Evolutionary conservation across 1,140 invertebrate species (phyloP).

Genomic region (Drosophila parvula): DNA sequence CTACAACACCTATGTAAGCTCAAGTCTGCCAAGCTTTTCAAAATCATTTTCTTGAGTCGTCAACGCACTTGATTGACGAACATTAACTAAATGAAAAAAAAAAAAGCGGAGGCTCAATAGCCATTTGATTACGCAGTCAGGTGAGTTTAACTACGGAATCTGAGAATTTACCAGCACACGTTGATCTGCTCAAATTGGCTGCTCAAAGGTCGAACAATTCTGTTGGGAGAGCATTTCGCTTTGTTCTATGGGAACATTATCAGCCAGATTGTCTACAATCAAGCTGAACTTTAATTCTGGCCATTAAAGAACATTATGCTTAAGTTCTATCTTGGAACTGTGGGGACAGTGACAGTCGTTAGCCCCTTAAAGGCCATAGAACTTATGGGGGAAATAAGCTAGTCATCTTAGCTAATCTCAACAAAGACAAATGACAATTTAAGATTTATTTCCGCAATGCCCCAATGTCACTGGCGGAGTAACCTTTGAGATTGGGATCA

Average conservation of each 20-base stretch:
- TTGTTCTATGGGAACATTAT: conserved; percentile 29
- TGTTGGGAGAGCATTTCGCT: conserved; percentile 7
- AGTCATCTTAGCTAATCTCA: conserved; percentile 30
- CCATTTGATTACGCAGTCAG: conserved; percentile 32
- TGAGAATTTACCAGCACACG: conserved; percentile 9
- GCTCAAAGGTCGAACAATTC: conserved; percentile 65
- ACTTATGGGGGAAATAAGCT: conserved; percentile 42
- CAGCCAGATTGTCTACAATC: conserved; percentile 13
- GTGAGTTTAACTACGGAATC: conserved; percentile 18
- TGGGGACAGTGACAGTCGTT: conserved; percentile 11
- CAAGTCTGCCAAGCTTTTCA: neutral
- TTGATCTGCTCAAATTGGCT: conserved; percentile 50
- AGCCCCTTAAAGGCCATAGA: conserved; percentile 40
- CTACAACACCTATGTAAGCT: conserved; percentile 12
- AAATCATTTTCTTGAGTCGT: conserved; percentile 4
- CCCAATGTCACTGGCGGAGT: conserved; percentile 17
- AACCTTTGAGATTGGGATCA: conserved; percentile 26
- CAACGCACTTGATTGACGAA: conserved; percentile 2
- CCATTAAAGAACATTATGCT: conserved; percentile 36
- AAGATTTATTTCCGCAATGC: conserved; percentile 53
- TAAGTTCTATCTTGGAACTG: conserved; percentile 8
- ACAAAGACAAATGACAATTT: conserved; percentile 27
- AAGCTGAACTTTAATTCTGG: conserved; percentile 27
- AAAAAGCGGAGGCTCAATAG: conserved; percentile 31
- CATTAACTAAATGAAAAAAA: conserved; percentile 3